Evolutionary conservation across 2,113 vertebrate genomes (phyloP), one percentile per base, ranked within the genome.

Genomic region (Cheirogaleus medius): DNA sequence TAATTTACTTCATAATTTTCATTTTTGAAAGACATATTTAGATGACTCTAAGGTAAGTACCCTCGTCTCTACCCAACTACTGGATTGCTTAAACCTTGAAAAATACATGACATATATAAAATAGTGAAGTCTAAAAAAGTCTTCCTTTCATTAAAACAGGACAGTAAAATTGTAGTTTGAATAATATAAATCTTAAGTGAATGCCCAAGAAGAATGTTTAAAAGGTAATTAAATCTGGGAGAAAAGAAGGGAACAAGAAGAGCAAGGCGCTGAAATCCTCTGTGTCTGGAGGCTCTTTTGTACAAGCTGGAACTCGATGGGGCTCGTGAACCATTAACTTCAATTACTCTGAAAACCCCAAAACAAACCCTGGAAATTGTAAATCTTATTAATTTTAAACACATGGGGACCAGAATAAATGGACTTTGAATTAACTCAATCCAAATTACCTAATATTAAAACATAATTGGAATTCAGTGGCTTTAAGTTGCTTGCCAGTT

Each of bases 321-420:
- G 66, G 39, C 52, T 86, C 69, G 5, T 84, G 47, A 94, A 84
- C 47, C 89, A 86, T 83, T 84, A 66, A 97, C 39, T 93, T 95
- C 93, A 97, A 90, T 84, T 90, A 94, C 12, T 34, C 42, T 42
- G 68, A 71, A 93, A 87, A 76, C 78, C 71, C 23, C 63, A 90
- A 90, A 84, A 87, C 56, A 87, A 90, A 96, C 18, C 37, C 7
- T 18, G 12, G 25, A 42, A 39, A 71, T 42, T 80, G 86, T 63
- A 92, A 81, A 95, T 81, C 92, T 97, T 81, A 97, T 90, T 97
- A 71, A 92, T 87, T 93, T 87, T 96, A 90, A 96, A 91, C 69
- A 83, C 32, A 37, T 49, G 77, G 64, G 87, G 39, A 76, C 39
- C 69, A 17, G 52, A 86, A 66, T 96, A 71, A 97, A 96, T 54